These are phyloP conservation scores for Andrena hattorfiana DNA, from an alignment of 2,888 invertebrate species.

Conservation along the genomic window DNA sequence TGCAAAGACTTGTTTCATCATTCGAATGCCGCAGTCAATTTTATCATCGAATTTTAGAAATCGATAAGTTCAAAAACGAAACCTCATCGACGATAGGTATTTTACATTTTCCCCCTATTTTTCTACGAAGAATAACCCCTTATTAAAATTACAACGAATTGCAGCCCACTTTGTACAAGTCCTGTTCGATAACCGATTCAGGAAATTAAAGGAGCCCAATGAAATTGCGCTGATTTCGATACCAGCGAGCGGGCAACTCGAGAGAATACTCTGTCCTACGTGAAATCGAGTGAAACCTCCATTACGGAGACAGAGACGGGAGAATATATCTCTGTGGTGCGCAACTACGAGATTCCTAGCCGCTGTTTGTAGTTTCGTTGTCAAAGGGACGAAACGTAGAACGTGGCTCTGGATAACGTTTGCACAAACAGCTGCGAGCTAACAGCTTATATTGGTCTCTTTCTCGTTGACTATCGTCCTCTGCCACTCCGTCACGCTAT, in stretches of 20 bases:
- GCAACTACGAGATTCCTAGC: conserved; percentile 61
- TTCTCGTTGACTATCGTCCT: conserved; percentile 45
- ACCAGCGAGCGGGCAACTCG: conserved; percentile 36
- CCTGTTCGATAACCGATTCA: conserved; percentile 71
- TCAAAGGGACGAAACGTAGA: conserved; percentile 77
- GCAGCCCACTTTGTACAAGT: too few relatives aligned
- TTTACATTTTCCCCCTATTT: too few relatives aligned
- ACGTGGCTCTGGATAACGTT: conserved; percentile 75
- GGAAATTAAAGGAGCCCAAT: conserved; percentile 75
- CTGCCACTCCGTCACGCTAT: conserved; percentile 2
- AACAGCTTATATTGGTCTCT: conserved; percentile 78
- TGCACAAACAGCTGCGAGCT: conserved; percentile 80
- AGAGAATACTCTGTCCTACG: conserved; percentile 9
- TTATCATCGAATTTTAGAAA: too few relatives aligned
- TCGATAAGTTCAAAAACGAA: too few relatives aligned
- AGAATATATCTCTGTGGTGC: conserved; percentile 62
- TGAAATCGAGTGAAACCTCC: conserved; percentile 22
- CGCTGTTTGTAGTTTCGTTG: conserved; percentile 77
- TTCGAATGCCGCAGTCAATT: too few relatives aligned
- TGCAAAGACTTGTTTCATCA: too few relatives aligned
- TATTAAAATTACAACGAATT: too few relatives aligned
- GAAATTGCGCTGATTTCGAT: conserved; percentile 52
- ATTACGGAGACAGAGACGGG: conserved; percentile 15
- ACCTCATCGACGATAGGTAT: too few relatives aligned
- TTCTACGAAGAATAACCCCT: too few relatives aligned